Evolutionary conservation across 1,140 invertebrate genomes (phyloP), one percentile per base, ranked within the genome.

Genomic region (Nasonia vitripennis): DNA sequence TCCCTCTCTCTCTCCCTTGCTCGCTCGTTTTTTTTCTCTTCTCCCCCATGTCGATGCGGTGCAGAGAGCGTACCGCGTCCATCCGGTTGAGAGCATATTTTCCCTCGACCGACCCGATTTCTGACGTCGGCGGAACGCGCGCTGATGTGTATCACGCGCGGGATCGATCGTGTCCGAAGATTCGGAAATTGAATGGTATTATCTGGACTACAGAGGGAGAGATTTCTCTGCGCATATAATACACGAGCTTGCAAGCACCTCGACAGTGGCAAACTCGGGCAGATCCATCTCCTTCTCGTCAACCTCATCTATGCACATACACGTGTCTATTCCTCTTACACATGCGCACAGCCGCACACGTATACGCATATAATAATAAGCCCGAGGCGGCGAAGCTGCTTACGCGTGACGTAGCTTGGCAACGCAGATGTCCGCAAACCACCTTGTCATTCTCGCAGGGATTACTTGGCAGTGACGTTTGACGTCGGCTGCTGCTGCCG

Each of bases 401-500:
- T 51, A 51, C 48, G 55, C 55, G 0, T 62, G 55, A 62, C 55
- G 20, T 62, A 62, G 55, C n/a, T 62, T 62, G 55, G 55, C 55
- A 6, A 62, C 55, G 55, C 55, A n/a, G 55, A 62, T 20, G 55
- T 62, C 20, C 70, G 55, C 70, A 82, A 82, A 81, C 80, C 81
- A 17, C 71, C 81, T 77, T 83, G 73, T 83, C 74, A 83, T 48
- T 77, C 74, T 75, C 74, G n/a, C 12, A 45, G 20, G 55, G 37
- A 83, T 83, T 62, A 68, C 74, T 77, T 78, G 81, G 34, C 51
- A 48, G 51, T 77, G 74, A 78, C 74, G 81, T 83, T 82, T 68
- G 74, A 78, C 51, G 55, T 83, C 4, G 23, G 51, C 23, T 78
- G 62, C 71, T 34, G 20, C 14, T 1, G 14, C 55, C n/a, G 55